phyloP scores from a whole-genome alignment of 2,797 vertebrate species.

The Channallabes apus region DNA sequence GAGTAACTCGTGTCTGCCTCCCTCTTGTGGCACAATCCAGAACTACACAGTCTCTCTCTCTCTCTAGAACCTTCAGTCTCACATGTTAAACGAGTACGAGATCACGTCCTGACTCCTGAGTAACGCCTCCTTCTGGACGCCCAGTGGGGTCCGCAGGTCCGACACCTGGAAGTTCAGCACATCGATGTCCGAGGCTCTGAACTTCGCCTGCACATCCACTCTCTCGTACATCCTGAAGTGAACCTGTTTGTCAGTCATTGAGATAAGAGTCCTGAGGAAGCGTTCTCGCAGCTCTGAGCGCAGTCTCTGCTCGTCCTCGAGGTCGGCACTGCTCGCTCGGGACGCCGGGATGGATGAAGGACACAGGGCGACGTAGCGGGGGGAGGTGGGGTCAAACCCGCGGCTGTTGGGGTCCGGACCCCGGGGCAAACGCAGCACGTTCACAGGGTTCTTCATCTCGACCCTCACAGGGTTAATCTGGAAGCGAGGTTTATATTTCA shows the following conservation, averaged over 20 bases:
- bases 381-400: constrained; percentile 80
- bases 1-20: constrained; percentile 14
- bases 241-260: constrained; percentile 75
- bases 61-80: constrained; percentile 34
- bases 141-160: constrained; percentile 84
- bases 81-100: constrained; percentile 69
- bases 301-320: constrained; percentile 66
- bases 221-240: constrained; percentile 77
- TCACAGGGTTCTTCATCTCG: constrained; percentile 63
- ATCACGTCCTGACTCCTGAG: constrained; percentile 84
- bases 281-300: constrained; percentile 76
- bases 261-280: constrained; percentile 80
- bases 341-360: constrained; percentile 62
- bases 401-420: constrained; percentile 81
- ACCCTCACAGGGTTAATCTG: not conserved
- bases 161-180: constrained; percentile 88
- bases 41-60: not conserved
- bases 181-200: constrained; percentile 83
- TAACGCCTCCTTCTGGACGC: constrained; percentile 83
- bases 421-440: constrained; percentile 79
- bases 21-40: constrained; percentile 59
- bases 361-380: constrained; percentile 72
- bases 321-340: not conserved
- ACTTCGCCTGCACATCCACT: constrained; percentile 77
- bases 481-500: not conserved